Base-by-base conservation (phyloP, 2,797 vertebrate species). In the Sebastes nivosus region DNA sequence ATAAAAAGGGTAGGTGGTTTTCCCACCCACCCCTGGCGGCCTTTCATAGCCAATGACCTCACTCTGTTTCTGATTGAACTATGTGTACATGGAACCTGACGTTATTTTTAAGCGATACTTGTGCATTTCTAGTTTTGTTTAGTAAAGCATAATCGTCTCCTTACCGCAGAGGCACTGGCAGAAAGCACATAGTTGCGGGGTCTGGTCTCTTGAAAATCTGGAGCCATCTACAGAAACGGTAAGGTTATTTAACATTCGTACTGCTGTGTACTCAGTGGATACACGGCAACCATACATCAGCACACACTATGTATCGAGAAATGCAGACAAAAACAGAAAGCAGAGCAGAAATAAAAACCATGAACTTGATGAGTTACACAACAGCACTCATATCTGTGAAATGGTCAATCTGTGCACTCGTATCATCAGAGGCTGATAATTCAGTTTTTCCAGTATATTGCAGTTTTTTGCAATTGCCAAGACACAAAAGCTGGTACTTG, bases 151-250 rank as follows among this genome's bases (percentile, higher is more conserved):
- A 38, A 30, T 20, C 9, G 50, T 79, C 30, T 83, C 42, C 97
- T 98, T 97, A 99, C 98, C 96, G 97, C 97, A 85, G 98, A 98
- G 66, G 98, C 98, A 85, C 98, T 99, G 94, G 97, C 97, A 77
- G 98, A 99, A 84, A 99, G 97, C 90, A 99, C 95, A 90, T 98
- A 99, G 96, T 99, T 99, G 95, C 98, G 97, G 55, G 98, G 97
- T 95, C 98, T 97, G 94, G 97, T 98, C 96, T 98, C 98, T 93
- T 98, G 97, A 96, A 99, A 98, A 94, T 99, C 97, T 93, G 98
- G 98, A 89, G 96, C 96, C 92, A 95, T 95, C 97, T 98, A 78
- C 13, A 88, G 50, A 92, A 87, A 92, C 82, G 80, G 38, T 38
- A 52, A 24, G 38, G 34, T 60, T 60, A 38, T 52, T 79, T 11